Base-by-base conservation (phyloP, 2,888 invertebrate species). In the Tiliacea aurago region DNA sequence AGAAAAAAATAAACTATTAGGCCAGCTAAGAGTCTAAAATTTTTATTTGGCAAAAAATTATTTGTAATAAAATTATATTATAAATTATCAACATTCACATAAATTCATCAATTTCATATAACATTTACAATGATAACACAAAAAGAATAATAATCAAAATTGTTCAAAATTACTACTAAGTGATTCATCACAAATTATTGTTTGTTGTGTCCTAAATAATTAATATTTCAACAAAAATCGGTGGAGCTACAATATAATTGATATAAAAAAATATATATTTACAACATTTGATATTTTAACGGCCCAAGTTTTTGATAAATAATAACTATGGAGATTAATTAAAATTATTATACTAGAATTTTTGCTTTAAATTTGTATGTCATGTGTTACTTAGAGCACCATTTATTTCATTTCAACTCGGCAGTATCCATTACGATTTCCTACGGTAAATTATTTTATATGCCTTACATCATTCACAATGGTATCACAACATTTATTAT, bases 21-120 rank as follows among this genome's bases (percentile, higher is more conserved):
- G 75, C 82, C 78, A 85, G 86, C 84, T 84, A 86, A 78, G 63
- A 76, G 70, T 76, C 66, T 68, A 76, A 62, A 71, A 68, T 53
- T 18, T 82, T 64, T 45, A 59, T 63, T 70, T 71, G 0, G 43
- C 43, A 62, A 71, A 68, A 55, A 55, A 33, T 3, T 67, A 65
- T 65, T 45, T 43, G 23, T n/a, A 37, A 68, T 69, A 51, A 56
- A 67, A 61, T 55, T 61, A 37, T 49, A 45, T 4, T 45, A 55
- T 43, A n/a, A 56, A 49, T 49, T 59, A 81, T 76, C 18, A 41
- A 70, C 47, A 58, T 70, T 62, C 56, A 66, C 37, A 76, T 69
- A 78, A 64, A 79, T 73, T 78, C 55, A 65, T 64, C 28, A 55
- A 66, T 67, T 70, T 43, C 20, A 63, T 47, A 58, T 66, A 64